phyloP scores from a whole-genome alignment of 2,888 invertebrate species.

The Cancer borealis region DNA sequence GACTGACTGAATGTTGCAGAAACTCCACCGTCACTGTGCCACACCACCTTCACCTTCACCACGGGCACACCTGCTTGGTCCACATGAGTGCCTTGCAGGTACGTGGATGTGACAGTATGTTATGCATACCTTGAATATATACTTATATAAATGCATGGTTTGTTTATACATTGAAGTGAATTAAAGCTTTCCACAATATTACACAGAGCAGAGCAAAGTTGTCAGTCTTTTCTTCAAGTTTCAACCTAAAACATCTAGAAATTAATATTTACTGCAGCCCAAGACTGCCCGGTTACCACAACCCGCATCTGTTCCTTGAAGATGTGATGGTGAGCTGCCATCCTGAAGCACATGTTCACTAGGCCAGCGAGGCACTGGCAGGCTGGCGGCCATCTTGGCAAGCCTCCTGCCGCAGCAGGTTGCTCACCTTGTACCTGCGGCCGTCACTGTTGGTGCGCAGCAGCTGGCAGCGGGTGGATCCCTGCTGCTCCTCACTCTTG shows the following conservation, averaged over 20 bases:
- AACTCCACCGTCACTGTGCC: background rate
- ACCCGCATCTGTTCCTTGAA: background rate
- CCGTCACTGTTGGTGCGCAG: constrained; percentile 71
- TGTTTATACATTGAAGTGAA: background rate
- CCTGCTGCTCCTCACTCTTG: constrained; percentile 68
- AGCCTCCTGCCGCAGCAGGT: constrained; percentile 54
- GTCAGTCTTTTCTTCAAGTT: background rate
- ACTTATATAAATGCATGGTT: background rate
- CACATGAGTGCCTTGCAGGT: background rate
- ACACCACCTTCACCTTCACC: background rate
- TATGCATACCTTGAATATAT: background rate
- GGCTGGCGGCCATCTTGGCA: constrained; percentile 30
- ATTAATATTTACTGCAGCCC: background rate
- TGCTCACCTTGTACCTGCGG: constrained; percentile 63
- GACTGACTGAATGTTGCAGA: background rate
- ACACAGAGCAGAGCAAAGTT: background rate
- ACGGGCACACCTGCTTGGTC: background rate
- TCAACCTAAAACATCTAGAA: background rate
- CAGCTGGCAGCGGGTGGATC: constrained; percentile 45
- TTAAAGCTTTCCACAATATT: constrained; percentile 1
- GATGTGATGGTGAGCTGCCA: background rate
- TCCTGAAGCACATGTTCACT: background rate
- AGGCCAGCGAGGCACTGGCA: background rate
- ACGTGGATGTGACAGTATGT: background rate
- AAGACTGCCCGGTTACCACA: background rate